Conservation (phyloP, 2,113 vertebrate species). For the Fregetta grallaria region DNA sequence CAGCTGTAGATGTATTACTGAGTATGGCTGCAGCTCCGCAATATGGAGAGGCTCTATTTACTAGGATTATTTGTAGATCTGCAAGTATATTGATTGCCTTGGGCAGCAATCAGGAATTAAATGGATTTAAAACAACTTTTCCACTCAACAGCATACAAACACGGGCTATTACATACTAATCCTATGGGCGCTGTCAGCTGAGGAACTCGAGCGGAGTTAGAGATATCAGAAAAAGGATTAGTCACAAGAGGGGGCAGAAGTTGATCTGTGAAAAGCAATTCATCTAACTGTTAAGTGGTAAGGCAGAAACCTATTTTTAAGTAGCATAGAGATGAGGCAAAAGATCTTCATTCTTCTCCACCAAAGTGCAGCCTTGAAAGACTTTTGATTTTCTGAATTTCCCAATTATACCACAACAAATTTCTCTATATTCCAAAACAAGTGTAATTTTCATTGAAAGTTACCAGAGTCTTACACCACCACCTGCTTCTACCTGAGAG, state of each 20-base stretch:
- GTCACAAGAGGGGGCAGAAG: not conserved
- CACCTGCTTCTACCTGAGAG: not conserved
- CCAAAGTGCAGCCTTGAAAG: not conserved
- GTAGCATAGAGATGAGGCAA: not conserved
- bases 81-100: not conserved
- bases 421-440: not conserved
- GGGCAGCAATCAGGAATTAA: not conserved
- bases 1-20: not conserved
- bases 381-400: not conserved
- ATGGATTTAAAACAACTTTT: not conserved
- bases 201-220: not conserved
- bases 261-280: not conserved
- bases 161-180: not conserved
- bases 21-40: not conserved
- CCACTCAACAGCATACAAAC: not conserved
- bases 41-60: not conserved
- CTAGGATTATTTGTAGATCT: not conserved
- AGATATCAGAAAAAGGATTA: not conserved
- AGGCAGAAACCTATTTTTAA: not conserved
- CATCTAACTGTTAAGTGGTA: not conserved
- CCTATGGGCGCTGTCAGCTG: not conserved
- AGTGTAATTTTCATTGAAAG: not conserved
- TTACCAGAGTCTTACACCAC: rapidly evolving
- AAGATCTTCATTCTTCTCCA: not conserved
- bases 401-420: not conserved